Base-by-base conservation (phyloP, 2,888 invertebrate genomes). In the Zygaena filipendulae region DNA sequence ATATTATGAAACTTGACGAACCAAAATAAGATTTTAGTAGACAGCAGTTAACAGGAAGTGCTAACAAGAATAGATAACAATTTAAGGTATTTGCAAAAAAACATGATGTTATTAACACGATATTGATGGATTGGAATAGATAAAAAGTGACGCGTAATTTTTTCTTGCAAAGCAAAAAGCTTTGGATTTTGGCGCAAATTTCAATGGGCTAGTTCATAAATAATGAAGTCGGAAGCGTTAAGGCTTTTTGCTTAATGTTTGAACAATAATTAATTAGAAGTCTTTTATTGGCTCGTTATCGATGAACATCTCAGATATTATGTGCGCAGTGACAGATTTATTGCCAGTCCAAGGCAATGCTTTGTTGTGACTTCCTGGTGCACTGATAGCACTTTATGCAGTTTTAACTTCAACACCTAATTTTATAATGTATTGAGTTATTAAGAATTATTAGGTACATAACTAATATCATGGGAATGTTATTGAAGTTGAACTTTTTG, bases 251-350 rank as follows among this genome's bases (percentile, higher is more conserved):
- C 60, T 63, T 43, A n/a, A 45, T 45, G 49, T 61, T 63, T 66
- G 57, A 62, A 68, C 57, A 67, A 68, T 69, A 61, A 68, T 69
- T 66, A 70, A 69, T 71, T 71, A 71, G 66, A 67, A 56, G 61
- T 51, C 50, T 60, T 58, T 64, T 67, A 68, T 68, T 64, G 60
- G 62, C 52, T 63, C 51, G 56, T 63, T 64, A 60, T 59, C 58
- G 59, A 55, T 52, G 56, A 47, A 57, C 55, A 63, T 66, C 56
- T 59, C 59, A 56, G 62, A 63, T 62, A n/a, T n/a, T n/a, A 62
- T 54, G 52, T 59, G 57, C 53, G 51, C 51, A 61, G 60, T 61
- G 71, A 70, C 67, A 69, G 70, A 71, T 72, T 74, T 72, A 71
- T 68, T 67, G 56, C 54, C 44, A 35, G 46, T 45, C 62, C 64